Conservation (phyloP, 2,113 vertebrate species). For the Mandrillus leucophaeus region DNA sequence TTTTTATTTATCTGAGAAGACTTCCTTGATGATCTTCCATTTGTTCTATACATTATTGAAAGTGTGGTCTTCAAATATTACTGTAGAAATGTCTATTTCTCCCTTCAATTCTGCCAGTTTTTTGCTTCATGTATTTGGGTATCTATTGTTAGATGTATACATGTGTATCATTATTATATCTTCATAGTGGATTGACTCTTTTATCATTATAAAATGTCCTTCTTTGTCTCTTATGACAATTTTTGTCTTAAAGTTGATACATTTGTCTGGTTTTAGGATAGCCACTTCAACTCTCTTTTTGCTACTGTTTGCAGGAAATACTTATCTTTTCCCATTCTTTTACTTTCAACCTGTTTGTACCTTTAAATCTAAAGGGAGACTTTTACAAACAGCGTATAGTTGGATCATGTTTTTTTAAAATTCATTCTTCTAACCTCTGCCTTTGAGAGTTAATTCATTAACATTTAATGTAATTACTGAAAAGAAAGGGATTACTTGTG, state of each 20-base stretch:
- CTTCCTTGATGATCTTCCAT: background rate
- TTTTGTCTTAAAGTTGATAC: background rate
- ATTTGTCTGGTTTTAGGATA: background rate
- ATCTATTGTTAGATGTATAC: background rate
- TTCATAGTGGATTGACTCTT: background rate
- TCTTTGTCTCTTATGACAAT: background rate
- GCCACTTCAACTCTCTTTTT: background rate
- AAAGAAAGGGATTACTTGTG: background rate
- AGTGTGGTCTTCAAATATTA: background rate
- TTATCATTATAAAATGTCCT: background rate
- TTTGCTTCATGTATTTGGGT: background rate
- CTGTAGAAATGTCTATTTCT: background rate
- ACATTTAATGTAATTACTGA: background rate
- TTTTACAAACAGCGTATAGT: background rate
- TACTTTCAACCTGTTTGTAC: background rate
- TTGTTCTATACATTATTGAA: background rate
- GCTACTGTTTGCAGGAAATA: background rate
- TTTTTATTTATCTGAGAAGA: background rate
- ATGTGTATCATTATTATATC: background rate
- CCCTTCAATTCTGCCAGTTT: background rate
- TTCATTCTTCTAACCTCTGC: background rate
- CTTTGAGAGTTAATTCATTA: background rate
- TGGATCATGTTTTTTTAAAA: background rate
- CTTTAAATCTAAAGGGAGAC: background rate
- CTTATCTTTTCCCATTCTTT: background rate